Conservation (phyloP, 1,140 invertebrate species). For the Diploscapter pachys region DNA sequence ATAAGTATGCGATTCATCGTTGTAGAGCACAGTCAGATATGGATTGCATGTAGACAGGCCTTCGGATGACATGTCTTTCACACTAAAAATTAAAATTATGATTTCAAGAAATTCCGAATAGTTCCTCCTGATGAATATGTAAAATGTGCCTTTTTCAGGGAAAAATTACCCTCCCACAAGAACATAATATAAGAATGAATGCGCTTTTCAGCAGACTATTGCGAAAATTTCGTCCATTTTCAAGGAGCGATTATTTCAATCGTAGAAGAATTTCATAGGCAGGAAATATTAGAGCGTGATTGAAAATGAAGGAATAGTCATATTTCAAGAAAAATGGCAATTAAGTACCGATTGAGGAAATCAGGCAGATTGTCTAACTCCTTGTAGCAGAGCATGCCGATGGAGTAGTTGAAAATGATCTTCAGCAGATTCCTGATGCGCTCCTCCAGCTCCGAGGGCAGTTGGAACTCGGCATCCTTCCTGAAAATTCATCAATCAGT, state of each 20-base stretch:
- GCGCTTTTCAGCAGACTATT: no score
- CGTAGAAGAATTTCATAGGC: no score
- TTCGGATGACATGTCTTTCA: no score
- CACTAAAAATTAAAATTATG: no score
- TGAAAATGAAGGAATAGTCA: neutral
- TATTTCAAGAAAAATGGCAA: neutral
- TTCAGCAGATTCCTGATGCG: conserved; percentile 16
- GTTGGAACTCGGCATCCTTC: no score
- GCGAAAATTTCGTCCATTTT: neutral
- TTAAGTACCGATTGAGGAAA: conserved; percentile 1
- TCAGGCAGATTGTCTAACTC: conserved; percentile 22
- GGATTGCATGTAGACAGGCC: neutral
- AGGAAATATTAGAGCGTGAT: no score
- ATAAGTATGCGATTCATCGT: conserved; percentile 59
- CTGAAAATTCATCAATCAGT: no score
- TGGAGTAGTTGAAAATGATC: conserved; percentile 25
- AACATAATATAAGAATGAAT: no score
- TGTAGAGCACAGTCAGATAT: conserved; percentile 57
- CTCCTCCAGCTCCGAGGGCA: conserved; percentile 10
- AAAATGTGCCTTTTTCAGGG: neutral
- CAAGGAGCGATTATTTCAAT: neutral
- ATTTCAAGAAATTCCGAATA: no score
- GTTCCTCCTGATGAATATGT: neutral
- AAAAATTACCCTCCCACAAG: neutral
- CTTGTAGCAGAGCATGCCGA: conserved; percentile 30